A percentile compares a stretch with the other conserved stretches of the same genome.
phyloP scores from a whole-genome alignment of 37 sponge, comb jelly and placozoan genomes.

The Theonella swinhoei region DNA sequence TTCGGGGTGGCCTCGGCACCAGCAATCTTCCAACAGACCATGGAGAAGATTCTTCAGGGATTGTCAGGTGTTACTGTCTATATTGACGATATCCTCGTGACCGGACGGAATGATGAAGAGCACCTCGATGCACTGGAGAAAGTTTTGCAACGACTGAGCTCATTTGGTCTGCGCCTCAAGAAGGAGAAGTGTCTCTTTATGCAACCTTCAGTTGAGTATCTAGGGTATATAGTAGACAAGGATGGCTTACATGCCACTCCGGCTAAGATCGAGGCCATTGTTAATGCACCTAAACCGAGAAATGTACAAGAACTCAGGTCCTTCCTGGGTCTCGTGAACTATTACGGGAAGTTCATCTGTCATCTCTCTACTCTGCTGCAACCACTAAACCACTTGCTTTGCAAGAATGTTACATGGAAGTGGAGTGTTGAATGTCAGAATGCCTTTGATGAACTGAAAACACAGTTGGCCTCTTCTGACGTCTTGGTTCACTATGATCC shows the following conservation, averaged over 20 bases:
- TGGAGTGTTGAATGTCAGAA: constrained; percentile 19
- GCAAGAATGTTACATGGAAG: constrained; percentile 4
- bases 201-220: constrained; percentile 27
- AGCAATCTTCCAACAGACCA: constrained; percentile 27
- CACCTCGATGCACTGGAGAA: constrained; percentile 18
- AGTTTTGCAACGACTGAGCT: constrained; percentile 1
- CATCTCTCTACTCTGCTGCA: constrained; percentile 2
- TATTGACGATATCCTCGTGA: constrained; percentile 44
- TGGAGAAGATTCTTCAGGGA: constrained; percentile 26
- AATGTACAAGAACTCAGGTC: too few relatives aligned
- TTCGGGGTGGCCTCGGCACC: constrained; percentile 42
- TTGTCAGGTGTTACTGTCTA: constrained; percentile 19
- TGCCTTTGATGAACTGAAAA: constrained; percentile 7
- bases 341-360: constrained; percentile 34
- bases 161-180: constrained; percentile 28
- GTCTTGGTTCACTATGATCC: constrained; percentile 23
- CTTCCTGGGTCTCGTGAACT: constrained; percentile 33
- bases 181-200: constrained; percentile 32
- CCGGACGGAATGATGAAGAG: constrained; percentile 25
- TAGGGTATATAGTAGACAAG: too few relatives aligned
- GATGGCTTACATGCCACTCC: too few relatives aligned
- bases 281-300: constrained; percentile 39
- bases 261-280: constrained; percentile 8
- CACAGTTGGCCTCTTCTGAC: constrained; percentile 16
- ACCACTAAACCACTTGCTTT: constrained; percentile 15